phyloP scores from a whole-genome alignment of 2,888 invertebrate genomes.

The Chrysomela aeneicollis region DNA sequence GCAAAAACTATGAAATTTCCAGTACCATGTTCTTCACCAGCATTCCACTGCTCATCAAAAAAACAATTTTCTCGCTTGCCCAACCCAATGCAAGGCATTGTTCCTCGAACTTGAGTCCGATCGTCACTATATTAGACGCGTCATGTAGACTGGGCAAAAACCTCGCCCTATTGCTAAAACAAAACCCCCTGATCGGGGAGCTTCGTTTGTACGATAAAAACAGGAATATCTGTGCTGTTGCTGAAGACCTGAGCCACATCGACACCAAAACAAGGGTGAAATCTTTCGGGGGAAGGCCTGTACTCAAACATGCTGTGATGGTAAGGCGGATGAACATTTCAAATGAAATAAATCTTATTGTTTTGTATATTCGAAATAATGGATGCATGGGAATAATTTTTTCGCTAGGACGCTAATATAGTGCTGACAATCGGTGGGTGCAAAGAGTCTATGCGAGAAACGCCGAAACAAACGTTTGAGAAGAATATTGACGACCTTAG shows the following conservation, averaged over 20 bases:
- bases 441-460: constrained; percentile 44
- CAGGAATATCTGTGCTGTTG: constrained; percentile 47
- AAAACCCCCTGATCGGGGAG: constrained; percentile 52
- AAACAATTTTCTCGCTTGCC: background rate
- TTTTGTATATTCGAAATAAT: too few species aligned
- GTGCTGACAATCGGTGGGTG: constrained; percentile 56
- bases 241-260: constrained; percentile 55
- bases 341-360: too few species aligned
- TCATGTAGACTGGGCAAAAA: constrained; percentile 44
- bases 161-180: constrained; percentile 54
- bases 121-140: constrained; percentile 45
- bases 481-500: constrained; percentile 54
- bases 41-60: constrained; percentile 4
- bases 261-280: constrained; percentile 53
- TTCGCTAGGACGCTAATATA: constrained; percentile 55
- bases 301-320: constrained; percentile 51
- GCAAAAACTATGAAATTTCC: constrained; percentile 14
- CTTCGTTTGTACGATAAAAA: constrained; percentile 53
- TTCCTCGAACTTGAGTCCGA: constrained; percentile 12
- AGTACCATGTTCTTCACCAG: constrained; percentile 11
- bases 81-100: background rate
- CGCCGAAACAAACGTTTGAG: constrained; percentile 50
- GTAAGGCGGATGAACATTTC: constrained; percentile 48
- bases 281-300: constrained; percentile 51
- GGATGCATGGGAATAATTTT: too few species aligned